Base-by-base conservation (phyloP, 1,140 invertebrate species). In the Bicyclus anynana region DNA sequence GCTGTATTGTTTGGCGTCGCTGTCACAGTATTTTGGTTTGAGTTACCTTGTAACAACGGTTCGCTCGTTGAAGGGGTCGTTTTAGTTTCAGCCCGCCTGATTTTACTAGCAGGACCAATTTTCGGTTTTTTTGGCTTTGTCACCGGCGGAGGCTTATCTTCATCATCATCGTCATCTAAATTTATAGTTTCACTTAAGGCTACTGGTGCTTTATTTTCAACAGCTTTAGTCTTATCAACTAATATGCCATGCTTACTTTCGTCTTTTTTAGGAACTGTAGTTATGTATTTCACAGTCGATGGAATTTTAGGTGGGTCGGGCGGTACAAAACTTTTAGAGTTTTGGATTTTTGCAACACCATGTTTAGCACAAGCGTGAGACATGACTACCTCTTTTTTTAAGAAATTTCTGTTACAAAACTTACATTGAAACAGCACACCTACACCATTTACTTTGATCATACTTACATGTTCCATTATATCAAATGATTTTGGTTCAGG, bases 401-500 rank as follows among this genome's bases (percentile, higher is more conserved):
- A 53, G 52, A 88, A 88, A 56, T 88, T 88, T 64, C 84, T 77
- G 53, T 87, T 85, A 50, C 85, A 88, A 33, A 88, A 56, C 53
- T 83, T 83, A 59, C 85, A 88, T 58, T 85, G 82, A 56, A 80
- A 87, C 46, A 88, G 59, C 16, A 76, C 56, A 52, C 85, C 85
- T 7, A 86, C 83, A 21, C 80, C 77, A 67, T 80, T 85, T 2
- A 88, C 85, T 76, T 85, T 88, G 6, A 88, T 85, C 61, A 71
- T 86, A 52, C 71, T 80, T 9, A 88, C 70, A 62, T 86, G 73
- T 52, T 88, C 76, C 80, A 87, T 85, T 33, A 88, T 88, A 53
- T 87, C 65, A 62, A 85, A 86, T 29, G 37, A 26, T 16, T 51
- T 59, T 50, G 16, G 14, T 48, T 53, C 13, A 27, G 37, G 37